Evolutionary conservation across 2,113 vertebrate species (phyloP), one percentile per base, ranked within the genome.

Genomic region (Arenaria interpres): DNA sequence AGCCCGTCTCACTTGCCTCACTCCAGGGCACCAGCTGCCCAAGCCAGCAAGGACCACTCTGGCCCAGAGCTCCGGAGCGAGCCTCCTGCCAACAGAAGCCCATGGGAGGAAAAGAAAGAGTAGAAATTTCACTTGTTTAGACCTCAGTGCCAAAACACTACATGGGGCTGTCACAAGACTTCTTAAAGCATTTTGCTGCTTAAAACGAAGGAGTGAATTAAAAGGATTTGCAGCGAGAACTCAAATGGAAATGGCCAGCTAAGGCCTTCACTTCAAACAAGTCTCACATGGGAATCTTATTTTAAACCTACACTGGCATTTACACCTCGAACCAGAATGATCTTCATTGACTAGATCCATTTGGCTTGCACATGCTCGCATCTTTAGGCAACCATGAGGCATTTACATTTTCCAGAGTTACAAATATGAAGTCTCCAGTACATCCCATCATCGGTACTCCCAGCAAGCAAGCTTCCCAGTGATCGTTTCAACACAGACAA

Each of bases 101-200:
- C 72, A 46, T 4, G 57, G 62, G 56, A 93, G 30, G 37, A 85
- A 82, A 84, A 82, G 9, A 13, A 43, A 89, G 35, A 0, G 39
- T 13, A 66, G 69, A 57, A 78, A 71, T 37, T 56, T 63, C 33
- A 50, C 48, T 83, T 67, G 27, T 46, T 78, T 17, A 56, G 71
- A 82, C 19, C 60, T 84, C 51, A 22, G 51, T 89, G 89, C 59
- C 74, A 88, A 72, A 78, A 60, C 33, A 53, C 54, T 88, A 25
- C 37, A 54, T 69, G 46, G 86, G 46, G 35, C 18, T 56, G 60
- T 75, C 64, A 80, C 39, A 50, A 80, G 81, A 76, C 15, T 37
- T 83, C 87, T 37, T 48, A 87, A 90, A 87, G n/a, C 5, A 66
- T 62, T 78, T 43, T 74, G 76, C 73, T 93, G 51, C 64, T 84